Conservation (phyloP, 2,113 vertebrate genomes). For the Raja brachyura region DNA sequence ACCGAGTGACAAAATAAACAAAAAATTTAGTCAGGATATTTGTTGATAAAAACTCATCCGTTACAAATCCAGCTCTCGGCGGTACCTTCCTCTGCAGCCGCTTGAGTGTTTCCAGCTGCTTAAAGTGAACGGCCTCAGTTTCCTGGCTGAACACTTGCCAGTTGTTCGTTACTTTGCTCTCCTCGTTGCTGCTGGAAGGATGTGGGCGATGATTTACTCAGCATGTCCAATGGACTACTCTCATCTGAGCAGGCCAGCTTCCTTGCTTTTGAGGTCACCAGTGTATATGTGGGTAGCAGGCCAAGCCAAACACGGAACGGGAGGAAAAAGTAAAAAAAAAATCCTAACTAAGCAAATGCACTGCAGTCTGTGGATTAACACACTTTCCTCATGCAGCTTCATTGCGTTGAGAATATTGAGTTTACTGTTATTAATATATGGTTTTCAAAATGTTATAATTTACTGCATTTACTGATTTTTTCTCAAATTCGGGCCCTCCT, state of each 20-base stretch:
- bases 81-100: conserved; percentile 56
- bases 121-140: conserved; percentile 58
- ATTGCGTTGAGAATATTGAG: neutral
- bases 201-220: conserved; percentile 66
- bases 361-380: conserved; percentile 52
- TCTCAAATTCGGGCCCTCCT: neutral
- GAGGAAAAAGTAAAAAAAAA: conserved; percentile 47
- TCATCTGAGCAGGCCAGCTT: conserved; percentile 53
- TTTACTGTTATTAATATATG: neutral
- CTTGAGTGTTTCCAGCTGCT: conserved; percentile 73
- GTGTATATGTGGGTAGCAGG: conserved; percentile 53
- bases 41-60: conserved; percentile 47
- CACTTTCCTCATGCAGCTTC: conserved; percentile 42
- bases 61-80: conserved; percentile 52
- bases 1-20: conserved; percentile 13
- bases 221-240: conserved; percentile 57
- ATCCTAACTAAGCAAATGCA: conserved; percentile 54
- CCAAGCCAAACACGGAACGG: conserved; percentile 62
- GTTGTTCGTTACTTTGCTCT: conserved; percentile 52
- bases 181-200: conserved; percentile 56
- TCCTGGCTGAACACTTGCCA: conserved; percentile 55
- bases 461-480: neutral
- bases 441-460: neutral
- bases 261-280: conserved; percentile 50
- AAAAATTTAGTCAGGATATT: neutral